Base-by-base conservation (phyloP, 37 sponge, comb jelly and placozoan genomes). In the Agelas oroides region DNA sequence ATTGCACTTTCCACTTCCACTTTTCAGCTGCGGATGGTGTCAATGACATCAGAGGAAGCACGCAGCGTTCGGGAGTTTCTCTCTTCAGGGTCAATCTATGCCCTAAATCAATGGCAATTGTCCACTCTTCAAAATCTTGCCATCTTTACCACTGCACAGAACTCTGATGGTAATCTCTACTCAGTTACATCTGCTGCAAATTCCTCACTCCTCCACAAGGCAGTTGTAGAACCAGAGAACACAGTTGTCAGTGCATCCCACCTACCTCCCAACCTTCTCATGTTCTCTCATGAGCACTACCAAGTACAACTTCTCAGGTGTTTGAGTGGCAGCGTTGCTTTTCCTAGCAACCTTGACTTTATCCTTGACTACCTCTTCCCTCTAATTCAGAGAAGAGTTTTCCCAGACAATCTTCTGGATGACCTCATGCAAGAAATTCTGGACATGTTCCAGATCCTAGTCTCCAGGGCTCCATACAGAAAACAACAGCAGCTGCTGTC, bases 391-490 rank as follows among this genome's bases (percentile, higher is more conserved):
- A 55, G 23, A 59, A 40, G 57, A 5, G 19, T 56, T 20, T 36
- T 77, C 28, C 30, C 24, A 57, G 33, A 34, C 19, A 0, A 54
- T 38, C 15, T 1, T 33, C 1, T 74, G 21, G 65, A 75, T 20
- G 36, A 23, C 12, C 34, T 87, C 2, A 81, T 87, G 88, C 31
- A 25, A 28, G 59, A 74, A 54, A 68, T 87, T 5, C 55, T 87
- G 33, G 80, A 87, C 17, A 20, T 19, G 20, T 73, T 72, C 38
- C 35, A 41, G 17, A 36, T 52, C n/a, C 35, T 84, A 33, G 18
- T 35, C 21, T 46, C 46, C 3, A 46, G 46, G 8, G 46, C 46
- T 46, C 46, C 46, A 12, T 46, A 46, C 8, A 34, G 1, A 19
- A 15, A 53, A 13, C 15, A 65, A 46, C 23, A 12, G 15, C 32